Base-by-base conservation (phyloP, 2,113 vertebrate species). In the Ibidorhyncha struthersii region DNA sequence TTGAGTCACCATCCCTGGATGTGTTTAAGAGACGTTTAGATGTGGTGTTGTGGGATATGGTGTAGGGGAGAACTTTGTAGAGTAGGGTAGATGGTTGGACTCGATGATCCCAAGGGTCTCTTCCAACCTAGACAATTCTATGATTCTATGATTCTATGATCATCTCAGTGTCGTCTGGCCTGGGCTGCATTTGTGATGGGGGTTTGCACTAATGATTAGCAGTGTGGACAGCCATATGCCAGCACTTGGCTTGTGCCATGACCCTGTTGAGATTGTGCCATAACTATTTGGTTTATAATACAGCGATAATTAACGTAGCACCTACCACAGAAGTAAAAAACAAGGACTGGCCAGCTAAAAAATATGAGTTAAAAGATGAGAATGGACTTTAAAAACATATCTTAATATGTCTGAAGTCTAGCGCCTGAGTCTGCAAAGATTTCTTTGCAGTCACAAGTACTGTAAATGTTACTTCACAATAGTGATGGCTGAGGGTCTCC, bases 401-500 rank as follows among this genome's bases (percentile, higher is more conserved):
- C 21, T 50, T 83, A 8, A 1, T n/a, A 18, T 45, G 3, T 65
- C 69, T 89, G 55, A 78, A 86, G 43, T 14, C 27, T 13, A 83
- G n/a, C 3, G 1, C 40, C 26, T 38, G 73, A 67, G 19, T 36
- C n/a, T 85, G 40, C 34, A 72, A 62, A 50, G 25, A 34, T 10
- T 74, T 40, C 52, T 82, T 53, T 85, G 78, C 56, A 76, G 53
- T 55, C 82, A 77, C n/a, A 61, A 80, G 19, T 36, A 29, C 25
- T n/a, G 49, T 69, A 70, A 86, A 47, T 29, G 22, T 17, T 82
- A 27, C 45, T 86, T 88, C 45, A 45, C 47, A 77, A 30, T 1
- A 70, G 67, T 21, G 30, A 15, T 27, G 69, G 23, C 83, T 63
- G 83, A 93, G 71, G 82, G 82, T 93, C 79, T 93, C 41, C 41